Percentiles rank a stretch among this genome's conserved stretches.
Conservation (phyloP, 2,113 vertebrate species). For the Fukomys damarensis region DNA sequence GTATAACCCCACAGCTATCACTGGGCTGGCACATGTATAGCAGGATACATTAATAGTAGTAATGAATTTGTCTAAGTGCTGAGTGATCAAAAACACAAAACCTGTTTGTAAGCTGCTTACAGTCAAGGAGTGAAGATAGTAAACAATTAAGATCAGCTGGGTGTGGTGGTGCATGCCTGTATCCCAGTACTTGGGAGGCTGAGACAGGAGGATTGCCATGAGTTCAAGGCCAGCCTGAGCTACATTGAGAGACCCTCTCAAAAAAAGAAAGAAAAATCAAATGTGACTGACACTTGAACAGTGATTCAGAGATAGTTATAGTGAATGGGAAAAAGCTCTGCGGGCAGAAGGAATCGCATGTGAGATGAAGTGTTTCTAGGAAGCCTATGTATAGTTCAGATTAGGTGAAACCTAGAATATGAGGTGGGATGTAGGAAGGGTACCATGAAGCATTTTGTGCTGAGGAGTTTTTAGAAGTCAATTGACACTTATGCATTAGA, state of each 20-base stretch:
- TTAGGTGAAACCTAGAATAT: neutral
- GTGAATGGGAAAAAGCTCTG: neutral
- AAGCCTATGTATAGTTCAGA: neutral
- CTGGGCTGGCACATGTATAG: neutral
- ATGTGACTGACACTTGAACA: neutral
- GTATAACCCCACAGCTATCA: neutral
- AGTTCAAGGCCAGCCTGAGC: neutral
- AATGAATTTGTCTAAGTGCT: neutral
- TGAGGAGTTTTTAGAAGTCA: neutral
- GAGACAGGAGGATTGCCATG: too few relatives aligned
- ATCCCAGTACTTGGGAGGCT: too few relatives aligned
- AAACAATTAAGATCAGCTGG: neutral
- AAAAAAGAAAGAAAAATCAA: neutral
- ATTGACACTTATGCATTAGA: neutral
- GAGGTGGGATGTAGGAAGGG: neutral
- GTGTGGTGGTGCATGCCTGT: too few relatives aligned
- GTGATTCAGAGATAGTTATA: neutral
- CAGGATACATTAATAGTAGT: neutral
- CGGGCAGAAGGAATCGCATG: neutral
- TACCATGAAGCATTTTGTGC: neutral
- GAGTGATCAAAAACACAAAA: neutral
- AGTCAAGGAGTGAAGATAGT: neutral
- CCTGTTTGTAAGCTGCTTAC: neutral
- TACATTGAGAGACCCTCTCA: neutral
- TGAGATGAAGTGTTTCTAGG: neutral